phyloP scores from a whole-genome alignment of 2,888 invertebrate species.

The Noctua janthe region DNA sequence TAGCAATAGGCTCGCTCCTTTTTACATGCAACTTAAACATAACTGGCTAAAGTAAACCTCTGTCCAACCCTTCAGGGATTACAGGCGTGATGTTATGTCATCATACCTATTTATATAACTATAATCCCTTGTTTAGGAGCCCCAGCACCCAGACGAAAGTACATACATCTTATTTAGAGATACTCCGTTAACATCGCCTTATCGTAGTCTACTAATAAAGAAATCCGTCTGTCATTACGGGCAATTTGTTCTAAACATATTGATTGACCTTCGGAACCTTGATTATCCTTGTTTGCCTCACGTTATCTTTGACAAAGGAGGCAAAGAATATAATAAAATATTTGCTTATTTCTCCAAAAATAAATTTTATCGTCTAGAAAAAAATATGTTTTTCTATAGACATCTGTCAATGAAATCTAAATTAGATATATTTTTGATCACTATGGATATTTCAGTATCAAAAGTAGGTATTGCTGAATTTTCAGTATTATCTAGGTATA shows the following conservation, averaged over 20 bases:
- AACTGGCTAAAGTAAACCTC: too few relatives aligned
- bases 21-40: too few relatives aligned
- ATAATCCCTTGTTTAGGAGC: not conserved
- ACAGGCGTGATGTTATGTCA: too few relatives aligned
- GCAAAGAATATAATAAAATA: not conserved
- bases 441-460: not conserved
- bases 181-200: conserved; percentile 3
- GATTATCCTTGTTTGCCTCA: not conserved
- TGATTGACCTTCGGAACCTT: conserved; percentile 1
- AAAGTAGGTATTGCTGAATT: not conserved
- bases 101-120: not conserved
- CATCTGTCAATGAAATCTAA: not conserved
- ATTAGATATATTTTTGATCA: not conserved
- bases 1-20: too few relatives aligned
- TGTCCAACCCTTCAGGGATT: too few relatives aligned
- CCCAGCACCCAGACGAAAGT: not conserved
- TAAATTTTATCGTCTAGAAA: not conserved
- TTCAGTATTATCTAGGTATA: not conserved
- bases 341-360: not conserved
- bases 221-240: conserved; percentile 14
- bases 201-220: conserved; percentile 25
- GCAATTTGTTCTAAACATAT: conserved; percentile 17
- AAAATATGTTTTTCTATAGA: not conserved
- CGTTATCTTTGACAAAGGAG: not conserved
- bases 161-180: conserved; percentile 17